Conservation (phyloP, 2,113 vertebrate species). For the Chunga burmeisteri region DNA sequence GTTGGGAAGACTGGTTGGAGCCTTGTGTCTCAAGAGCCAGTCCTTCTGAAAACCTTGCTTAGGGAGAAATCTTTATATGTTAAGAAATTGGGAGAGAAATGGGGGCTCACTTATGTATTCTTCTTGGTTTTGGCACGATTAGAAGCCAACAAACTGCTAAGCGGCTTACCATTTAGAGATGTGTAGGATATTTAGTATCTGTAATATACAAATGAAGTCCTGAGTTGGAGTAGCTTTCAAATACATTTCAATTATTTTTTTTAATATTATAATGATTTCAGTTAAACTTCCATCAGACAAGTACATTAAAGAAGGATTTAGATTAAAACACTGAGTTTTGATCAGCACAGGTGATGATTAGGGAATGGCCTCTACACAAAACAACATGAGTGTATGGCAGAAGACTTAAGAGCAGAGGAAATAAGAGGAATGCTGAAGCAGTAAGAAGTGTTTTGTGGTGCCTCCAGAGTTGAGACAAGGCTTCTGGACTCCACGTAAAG, state of each 20-base stretch:
- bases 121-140: neutral
- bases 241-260: neutral
- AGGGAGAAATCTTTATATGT: neutral
- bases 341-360: neutral
- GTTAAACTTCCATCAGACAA: neutral
- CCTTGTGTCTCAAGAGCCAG: rapidly evolving
- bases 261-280: neutral
- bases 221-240: neutral
- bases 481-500: neutral
- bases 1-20: neutral
- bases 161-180: neutral
- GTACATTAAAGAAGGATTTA: neutral
- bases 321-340: neutral
- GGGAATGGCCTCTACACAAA: neutral
- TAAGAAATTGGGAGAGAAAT: neutral
- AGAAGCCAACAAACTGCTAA: neutral
- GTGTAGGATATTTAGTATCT: neutral
- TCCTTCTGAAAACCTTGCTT: neutral
- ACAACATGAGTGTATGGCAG: neutral
- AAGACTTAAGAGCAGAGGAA: neutral
- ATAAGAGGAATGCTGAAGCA: neutral
- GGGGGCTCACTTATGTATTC: neutral
- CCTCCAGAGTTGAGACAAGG: neutral
- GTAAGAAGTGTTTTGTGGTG: neutral
- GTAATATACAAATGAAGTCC: neutral